Percentiles rank a stretch among this genome's conserved stretches.
These are phyloP conservation scores for Tokudaia muenninki DNA, from an alignment of 2,797 vertebrate species.

Conservation along the genomic window DNA sequence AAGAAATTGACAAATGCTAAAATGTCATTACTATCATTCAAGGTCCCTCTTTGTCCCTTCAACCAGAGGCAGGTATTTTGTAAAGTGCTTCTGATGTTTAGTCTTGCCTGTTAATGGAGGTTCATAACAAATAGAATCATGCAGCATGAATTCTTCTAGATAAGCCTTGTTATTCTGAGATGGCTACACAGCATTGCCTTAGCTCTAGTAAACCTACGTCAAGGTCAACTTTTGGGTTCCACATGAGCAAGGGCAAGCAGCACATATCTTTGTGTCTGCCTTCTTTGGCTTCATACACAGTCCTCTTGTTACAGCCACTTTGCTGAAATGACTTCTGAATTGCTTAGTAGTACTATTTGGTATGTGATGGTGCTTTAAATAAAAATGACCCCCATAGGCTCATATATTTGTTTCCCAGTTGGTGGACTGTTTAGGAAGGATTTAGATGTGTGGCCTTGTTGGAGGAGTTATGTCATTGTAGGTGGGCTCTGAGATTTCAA, in stretches of 20 bases:
- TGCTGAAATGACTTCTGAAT: background rate
- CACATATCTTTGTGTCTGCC: background rate
- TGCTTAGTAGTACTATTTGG: background rate
- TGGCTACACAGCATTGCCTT: background rate
- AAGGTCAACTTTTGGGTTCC: background rate
- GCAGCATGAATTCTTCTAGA: background rate
- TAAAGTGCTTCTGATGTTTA: constrained; percentile 7
- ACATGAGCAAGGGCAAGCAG: background rate
- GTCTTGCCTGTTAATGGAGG: constrained; percentile 20
- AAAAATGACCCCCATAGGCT: background rate
- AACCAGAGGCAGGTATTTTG: background rate
- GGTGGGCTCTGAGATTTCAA: background rate
- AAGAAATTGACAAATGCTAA: background rate
- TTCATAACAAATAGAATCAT: constrained; percentile 44
- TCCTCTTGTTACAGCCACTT: background rate
- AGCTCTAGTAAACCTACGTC: background rate
- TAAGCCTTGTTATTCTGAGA: background rate
- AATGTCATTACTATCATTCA: background rate
- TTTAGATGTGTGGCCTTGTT: background rate
- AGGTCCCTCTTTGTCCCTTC: background rate
- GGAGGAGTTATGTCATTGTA: background rate
- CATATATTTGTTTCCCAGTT: background rate
- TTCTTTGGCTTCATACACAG: background rate
- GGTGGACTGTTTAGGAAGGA: background rate
- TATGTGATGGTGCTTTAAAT: background rate